phyloP scores from a whole-genome alignment of 2,113 vertebrate genomes.

The Theristicus caerulescens region DNA sequence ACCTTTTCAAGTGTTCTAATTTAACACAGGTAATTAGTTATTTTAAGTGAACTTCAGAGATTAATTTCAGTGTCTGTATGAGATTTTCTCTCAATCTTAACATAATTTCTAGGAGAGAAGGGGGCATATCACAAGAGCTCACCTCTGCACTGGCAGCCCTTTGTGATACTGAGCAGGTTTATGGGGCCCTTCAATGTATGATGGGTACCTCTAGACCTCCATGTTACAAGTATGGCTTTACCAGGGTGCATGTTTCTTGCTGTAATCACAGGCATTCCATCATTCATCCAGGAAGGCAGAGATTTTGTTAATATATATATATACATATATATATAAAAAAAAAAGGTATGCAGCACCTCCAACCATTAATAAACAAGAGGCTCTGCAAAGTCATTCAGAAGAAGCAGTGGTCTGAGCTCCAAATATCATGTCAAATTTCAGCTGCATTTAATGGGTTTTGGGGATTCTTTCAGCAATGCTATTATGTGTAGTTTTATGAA shows the following conservation, averaged over 20 bases:
- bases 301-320: neutral
- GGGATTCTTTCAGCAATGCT: neutral
- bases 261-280: neutral
- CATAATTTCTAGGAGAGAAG: neutral
- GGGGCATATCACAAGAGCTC: neutral
- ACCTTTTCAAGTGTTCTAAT: neutral
- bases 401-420: neutral
- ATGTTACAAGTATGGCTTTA: neutral
- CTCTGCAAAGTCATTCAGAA: neutral
- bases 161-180: neutral
- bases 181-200: neutral
- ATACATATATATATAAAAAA: too few species aligned
- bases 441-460: neutral
- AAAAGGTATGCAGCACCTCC: neutral
- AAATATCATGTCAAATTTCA: neutral
- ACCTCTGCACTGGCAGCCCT: neutral
- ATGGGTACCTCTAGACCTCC: neutral
- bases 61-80: neutral
- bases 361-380: neutral
- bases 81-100: neutral
- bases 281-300: neutral
- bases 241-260: neutral
- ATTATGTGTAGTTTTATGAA: neutral
- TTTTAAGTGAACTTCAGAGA: constrained; percentile 7
- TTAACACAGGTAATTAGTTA: neutral